Percentiles rank a stretch among this genome's conserved stretches.
These are phyloP conservation scores for Dromiciops gliroides DNA, from an alignment of 2,113 vertebrate species.

Conservation along the genomic window DNA sequence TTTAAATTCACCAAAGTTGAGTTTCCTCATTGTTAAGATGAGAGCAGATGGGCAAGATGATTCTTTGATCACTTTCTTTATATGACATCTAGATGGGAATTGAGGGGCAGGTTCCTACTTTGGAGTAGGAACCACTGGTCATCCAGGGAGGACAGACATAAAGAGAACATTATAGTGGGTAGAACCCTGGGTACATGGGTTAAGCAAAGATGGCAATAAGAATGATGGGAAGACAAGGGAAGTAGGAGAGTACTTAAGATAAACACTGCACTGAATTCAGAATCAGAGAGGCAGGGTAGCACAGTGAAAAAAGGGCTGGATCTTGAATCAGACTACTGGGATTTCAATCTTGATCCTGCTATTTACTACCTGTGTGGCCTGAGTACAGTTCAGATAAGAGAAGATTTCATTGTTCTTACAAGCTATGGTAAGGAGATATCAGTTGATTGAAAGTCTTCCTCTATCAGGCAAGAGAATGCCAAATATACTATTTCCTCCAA, in stretches of 20 bases:
- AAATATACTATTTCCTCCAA: background rate
- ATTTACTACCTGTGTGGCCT: background rate
- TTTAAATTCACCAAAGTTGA: background rate
- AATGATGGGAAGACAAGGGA: background rate
- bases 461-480: background rate
- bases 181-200: background rate
- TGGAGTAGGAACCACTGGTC: background rate
- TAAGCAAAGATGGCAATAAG: background rate
- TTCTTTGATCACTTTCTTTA: background rate
- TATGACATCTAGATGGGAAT: background rate
- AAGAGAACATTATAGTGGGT: background rate
- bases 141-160: background rate
- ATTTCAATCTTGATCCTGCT: background rate
- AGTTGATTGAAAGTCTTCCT: background rate
- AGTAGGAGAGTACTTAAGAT: background rate
- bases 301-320: background rate
- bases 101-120: background rate
- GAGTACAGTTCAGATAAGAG: background rate
- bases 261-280: background rate
- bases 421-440: background rate
- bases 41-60: background rate
- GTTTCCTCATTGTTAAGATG: background rate
- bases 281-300: background rate
- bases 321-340: background rate
- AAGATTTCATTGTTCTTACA: background rate